Evolutionary conservation across 2,888 invertebrate genomes (phyloP).

Genomic region (Agriopis aurantiaria): DNA sequence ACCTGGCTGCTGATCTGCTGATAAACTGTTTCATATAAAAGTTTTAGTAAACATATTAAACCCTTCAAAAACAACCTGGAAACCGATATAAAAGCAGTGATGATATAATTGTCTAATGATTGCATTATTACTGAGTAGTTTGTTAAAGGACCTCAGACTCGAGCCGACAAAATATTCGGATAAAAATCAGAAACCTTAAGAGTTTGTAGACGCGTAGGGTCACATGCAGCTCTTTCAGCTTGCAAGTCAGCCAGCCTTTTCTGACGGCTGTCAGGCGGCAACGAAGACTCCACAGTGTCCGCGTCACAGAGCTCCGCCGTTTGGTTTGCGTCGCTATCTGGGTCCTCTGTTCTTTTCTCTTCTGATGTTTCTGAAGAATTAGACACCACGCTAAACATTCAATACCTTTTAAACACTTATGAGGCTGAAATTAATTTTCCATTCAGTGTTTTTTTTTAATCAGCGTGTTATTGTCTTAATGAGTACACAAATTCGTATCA

Average conservation of each 20-base stretch:
- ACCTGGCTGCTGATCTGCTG: too few relatives aligned
- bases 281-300: slow-evolving; percentile 89
- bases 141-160: too few relatives aligned
- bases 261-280: slow-evolving; percentile 89
- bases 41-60: too few relatives aligned
- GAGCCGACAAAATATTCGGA: not conserved
- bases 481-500: slow-evolving; percentile 26
- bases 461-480: slow-evolving; percentile 17
- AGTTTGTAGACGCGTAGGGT: slow-evolving; percentile 91
- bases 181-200: slow-evolving; percentile 76
- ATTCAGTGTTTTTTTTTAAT: slow-evolving; percentile 19
- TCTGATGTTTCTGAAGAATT: slow-evolving; percentile 61
- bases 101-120: too few relatives aligned
- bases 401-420: not conserved
- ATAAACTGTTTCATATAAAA: too few relatives aligned
- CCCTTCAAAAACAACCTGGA: too few relatives aligned
- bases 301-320: slow-evolving; percentile 87
- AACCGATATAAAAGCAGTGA: too few relatives aligned
- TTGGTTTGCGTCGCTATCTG: slow-evolving; percentile 83
- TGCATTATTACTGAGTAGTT: too few relatives aligned
- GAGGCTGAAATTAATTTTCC: not conserved
- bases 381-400: not conserved
- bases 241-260: slow-evolving; percentile 89
- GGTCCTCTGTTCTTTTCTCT: slow-evolving; percentile 81
- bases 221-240: slow-evolving; percentile 92